Conservation (phyloP, 2,113 vertebrate species). For the Ascaphus truei region DNA sequence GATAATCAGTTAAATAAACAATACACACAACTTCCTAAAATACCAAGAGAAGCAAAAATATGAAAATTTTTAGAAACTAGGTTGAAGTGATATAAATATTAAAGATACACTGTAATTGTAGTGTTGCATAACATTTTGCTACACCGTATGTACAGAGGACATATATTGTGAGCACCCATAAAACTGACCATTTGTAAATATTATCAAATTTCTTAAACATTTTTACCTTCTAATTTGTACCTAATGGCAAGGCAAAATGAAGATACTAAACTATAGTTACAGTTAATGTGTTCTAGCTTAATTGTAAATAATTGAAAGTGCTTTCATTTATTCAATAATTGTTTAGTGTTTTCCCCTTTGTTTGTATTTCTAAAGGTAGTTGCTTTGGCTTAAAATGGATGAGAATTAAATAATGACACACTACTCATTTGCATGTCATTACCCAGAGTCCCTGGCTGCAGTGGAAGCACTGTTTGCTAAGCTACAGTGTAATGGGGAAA, state of each 20-base stretch:
- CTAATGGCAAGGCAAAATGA: constrained; percentile 71
- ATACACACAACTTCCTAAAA: constrained; percentile 50
- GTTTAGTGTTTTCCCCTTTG: neutral
- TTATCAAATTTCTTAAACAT: constrained; percentile 79
- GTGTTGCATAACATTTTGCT: constrained; percentile 64
- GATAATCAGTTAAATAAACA: constrained; percentile 47
- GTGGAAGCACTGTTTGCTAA: no score
- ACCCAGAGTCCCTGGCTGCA: no score
- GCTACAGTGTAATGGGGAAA: no score
- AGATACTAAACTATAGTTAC: constrained; percentile 67
- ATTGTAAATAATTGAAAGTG: constrained; percentile 9
- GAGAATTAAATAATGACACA: no score
- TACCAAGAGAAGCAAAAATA: constrained; percentile 48
- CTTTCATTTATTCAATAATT: constrained; percentile 2
- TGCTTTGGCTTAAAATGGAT: neutral
- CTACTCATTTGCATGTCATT: no score
- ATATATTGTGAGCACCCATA: constrained; percentile 63
- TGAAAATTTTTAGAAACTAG: constrained; percentile 45
- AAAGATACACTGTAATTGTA: constrained; percentile 59
- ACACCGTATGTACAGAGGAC: constrained; percentile 76
- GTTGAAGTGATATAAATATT: constrained; percentile 49
- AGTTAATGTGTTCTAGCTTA: constrained; percentile 16
- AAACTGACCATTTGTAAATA: constrained; percentile 81
- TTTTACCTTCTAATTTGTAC: constrained; percentile 88
- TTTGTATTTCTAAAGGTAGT: neutral